A percentile compares a stretch with the other conserved stretches of the same genome.
These are phyloP conservation scores for Corydoras sp. DNA, from an alignment of 2,113 vertebrate species.

Conservation along the genomic window DNA sequence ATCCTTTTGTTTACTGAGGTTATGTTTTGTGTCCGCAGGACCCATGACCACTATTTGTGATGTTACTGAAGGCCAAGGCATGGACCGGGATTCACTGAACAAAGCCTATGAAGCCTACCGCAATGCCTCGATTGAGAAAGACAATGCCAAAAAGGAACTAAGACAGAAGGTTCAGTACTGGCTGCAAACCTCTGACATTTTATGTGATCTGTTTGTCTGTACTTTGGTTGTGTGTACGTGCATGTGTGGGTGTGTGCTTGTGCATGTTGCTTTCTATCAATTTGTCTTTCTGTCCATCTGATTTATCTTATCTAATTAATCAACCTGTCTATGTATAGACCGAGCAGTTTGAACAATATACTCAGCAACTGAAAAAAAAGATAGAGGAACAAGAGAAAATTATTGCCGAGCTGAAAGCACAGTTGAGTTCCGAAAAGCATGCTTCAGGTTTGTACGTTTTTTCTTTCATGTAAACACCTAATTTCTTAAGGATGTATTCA, in stretches of 20 bases:
- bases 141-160: slow-evolving; percentile 78
- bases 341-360: slow-evolving; percentile 81
- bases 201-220: neutral
- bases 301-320: neutral
- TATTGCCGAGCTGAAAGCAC: slow-evolving; percentile 73
- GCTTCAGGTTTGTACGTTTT: slow-evolving; percentile 54
- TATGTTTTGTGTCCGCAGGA: slow-evolving; percentile 47
- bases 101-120: slow-evolving; percentile 95
- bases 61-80: slow-evolving; percentile 81
- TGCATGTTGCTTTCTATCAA: neutral
- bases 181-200: neutral
- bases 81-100: slow-evolving; percentile 96
- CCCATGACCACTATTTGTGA: slow-evolving; percentile 74
- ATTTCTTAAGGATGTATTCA: too few relatives aligned
- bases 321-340: slow-evolving; percentile 65
- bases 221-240: neutral
- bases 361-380: slow-evolving; percentile 80
- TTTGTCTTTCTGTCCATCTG: neutral
- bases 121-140: slow-evolving; percentile 90
- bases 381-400: slow-evolving; percentile 78
- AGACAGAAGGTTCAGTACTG: slow-evolving; percentile 75
- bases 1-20: too few relatives aligned
- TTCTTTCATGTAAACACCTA: neutral
- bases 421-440: slow-evolving; percentile 55
- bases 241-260: neutral